Evolutionary conservation across 2,797 vertebrate genomes (phyloP), one percentile per base, ranked within the genome.

Genomic region (Delichon dasypus): DNA sequence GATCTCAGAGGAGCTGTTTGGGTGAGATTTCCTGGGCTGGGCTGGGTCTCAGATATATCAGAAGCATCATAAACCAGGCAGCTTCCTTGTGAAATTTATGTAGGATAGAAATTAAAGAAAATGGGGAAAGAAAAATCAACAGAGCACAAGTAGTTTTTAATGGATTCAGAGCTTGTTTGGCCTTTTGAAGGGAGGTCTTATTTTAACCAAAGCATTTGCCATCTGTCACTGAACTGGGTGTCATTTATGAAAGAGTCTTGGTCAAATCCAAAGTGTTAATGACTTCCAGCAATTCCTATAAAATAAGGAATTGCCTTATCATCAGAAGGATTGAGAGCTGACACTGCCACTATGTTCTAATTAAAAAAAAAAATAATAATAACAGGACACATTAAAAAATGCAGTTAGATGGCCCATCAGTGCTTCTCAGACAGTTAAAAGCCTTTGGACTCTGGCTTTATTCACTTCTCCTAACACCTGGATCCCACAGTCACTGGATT

Each of bases 161-260:
- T 65, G n/a, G 40, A 51, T 84, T 91, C 50, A 53, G 70, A 62
- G 60, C 30, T 86, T 58, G 10, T 88, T 83, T 88, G 57, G 29
- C 40, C 44, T 94, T 86, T 75, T 51, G 73, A 88, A 91, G 61
- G 22, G 67, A 87, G 36, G 16, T 70, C 67, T 94, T 70, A 19
- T 53, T 88, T 92, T 77, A 92, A 73, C n/a, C 51, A 73, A 81
- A 93, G 38, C 34, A 70, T 84, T 91, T 96, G 27, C 19, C 13
- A 14, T 60, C 58, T 70, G 26, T n/a, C 86, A 54, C 55, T 72
- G 83, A 81, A 84, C 48, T 84, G n/a, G 5, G 15, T 86, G 60
- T 86, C 66, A 60, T 55, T 79, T 91, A 10, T 73, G 50, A 72
- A 23, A 51, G 13, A 44, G 7, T 47, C 62, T 76, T 86, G 34